A percentile compares a stretch with the other conserved stretches of the same genome.
Evolutionary conservation across 1,140 invertebrate species (phyloP).

Genomic region (Scaptomyza montana): DNA sequence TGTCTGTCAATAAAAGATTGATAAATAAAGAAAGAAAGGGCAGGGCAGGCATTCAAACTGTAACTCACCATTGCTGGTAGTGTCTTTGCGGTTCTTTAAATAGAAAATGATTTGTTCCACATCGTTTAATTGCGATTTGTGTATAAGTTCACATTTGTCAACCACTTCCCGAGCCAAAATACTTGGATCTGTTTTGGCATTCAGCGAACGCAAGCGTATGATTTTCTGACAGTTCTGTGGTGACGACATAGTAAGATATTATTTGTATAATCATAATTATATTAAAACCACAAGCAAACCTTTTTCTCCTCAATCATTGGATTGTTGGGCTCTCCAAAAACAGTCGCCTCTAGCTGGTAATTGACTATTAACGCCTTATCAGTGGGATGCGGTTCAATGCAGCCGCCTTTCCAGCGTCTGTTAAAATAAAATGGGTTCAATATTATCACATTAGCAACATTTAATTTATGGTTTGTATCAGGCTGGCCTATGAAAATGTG

Average conservation of each 20-base stretch:
- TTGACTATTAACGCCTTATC: slow-evolving; percentile 95
- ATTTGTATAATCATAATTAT: no score
- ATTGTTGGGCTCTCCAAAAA: slow-evolving; percentile 92
- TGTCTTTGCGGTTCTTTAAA: slow-evolving; percentile 91
- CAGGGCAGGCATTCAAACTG: no score
- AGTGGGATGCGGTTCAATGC: slow-evolving; percentile 95
- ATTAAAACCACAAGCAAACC: slow-evolving; percentile 83
- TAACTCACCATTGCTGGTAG: slow-evolving; percentile 74
- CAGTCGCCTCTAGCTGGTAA: slow-evolving; percentile 94
- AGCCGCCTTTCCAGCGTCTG: slow-evolving; percentile 92
- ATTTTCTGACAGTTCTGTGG: slow-evolving; percentile 90
- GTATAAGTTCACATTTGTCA: slow-evolving; percentile 94
- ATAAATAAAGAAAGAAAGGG: no score
- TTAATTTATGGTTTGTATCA: no score
- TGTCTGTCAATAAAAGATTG: slow-evolving; percentile 48
- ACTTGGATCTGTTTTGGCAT: slow-evolving; percentile 91
- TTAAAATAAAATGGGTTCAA: slow-evolving; percentile 12
- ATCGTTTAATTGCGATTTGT: slow-evolving; percentile 92
- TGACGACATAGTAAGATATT: background rate
- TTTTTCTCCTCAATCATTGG: slow-evolving; percentile 94
- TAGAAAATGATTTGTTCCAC: slow-evolving; percentile 97
- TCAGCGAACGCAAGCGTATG: slow-evolving; percentile 93
- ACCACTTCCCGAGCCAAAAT: slow-evolving; percentile 93
- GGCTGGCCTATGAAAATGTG: no score
- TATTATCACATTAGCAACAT: background rate